These are phyloP conservation scores for Ischnus inquisitorius DNA, from an alignment of 2,888 invertebrate species.

Conservation along the genomic window DNA sequence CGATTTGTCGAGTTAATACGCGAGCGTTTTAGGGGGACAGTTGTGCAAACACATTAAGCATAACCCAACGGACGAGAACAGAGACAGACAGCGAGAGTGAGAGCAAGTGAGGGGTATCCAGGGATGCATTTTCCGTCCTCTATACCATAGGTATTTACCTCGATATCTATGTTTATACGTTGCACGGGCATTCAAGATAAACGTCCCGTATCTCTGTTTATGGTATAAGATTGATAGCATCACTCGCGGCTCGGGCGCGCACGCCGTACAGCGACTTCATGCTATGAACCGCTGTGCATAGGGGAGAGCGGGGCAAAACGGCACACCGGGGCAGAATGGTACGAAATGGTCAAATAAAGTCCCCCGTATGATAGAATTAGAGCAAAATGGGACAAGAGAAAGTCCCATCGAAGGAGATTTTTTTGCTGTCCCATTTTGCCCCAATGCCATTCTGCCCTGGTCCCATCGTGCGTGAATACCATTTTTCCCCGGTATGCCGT, in stretches of 20 bases:
- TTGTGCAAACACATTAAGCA: constrained; percentile 78
- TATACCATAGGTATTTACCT: constrained; percentile 70
- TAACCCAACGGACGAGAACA: constrained; percentile 64
- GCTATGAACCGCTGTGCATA: not conserved
- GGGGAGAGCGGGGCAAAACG: too few relatives aligned
- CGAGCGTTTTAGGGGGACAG: constrained; percentile 70
- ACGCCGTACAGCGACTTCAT: constrained; percentile 3
- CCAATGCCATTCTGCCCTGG: too few relatives aligned
- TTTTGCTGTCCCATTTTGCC: too few relatives aligned
- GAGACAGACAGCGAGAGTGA: constrained; percentile 16
- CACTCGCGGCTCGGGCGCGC: constrained; percentile 57
- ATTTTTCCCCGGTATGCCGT: too few relatives aligned
- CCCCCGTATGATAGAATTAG: too few relatives aligned
- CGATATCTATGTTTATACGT: constrained; percentile 73
- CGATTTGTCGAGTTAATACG: constrained; percentile 62
- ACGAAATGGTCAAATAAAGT: too few relatives aligned
- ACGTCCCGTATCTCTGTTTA: constrained; percentile 76
- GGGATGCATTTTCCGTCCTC: not conserved
- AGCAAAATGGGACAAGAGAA: too few relatives aligned
- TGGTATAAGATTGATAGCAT: constrained; percentile 78
- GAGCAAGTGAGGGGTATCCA: constrained; percentile 10
- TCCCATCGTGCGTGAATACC: too few relatives aligned
- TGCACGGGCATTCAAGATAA: constrained; percentile 67
- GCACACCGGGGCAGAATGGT: not conserved
- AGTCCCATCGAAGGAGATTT: too few relatives aligned